Base-by-base conservation (phyloP, 2,113 vertebrate species). In the Nettapus auritus region DNA sequence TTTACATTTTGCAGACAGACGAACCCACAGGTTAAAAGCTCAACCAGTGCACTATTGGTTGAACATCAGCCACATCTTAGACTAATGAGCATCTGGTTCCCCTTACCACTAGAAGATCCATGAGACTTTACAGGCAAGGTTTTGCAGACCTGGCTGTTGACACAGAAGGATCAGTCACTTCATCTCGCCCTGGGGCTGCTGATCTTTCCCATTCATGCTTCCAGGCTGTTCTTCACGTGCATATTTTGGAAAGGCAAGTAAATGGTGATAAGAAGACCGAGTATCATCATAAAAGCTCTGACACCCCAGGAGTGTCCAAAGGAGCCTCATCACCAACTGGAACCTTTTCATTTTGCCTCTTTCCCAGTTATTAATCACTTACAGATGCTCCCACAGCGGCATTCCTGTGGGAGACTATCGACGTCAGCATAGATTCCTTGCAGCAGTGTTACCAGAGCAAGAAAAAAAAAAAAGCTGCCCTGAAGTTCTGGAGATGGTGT, bases 41-140 rank as follows among this genome's bases (percentile, higher is more conserved):
- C 68, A 62, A n/a, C 19, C 56, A 81, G 52, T 0, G 0, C 36
- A 38, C 33, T 73, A 7, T 57, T 94, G 75, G 63, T 56, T 76
- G 92, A 84, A 53, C 29, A 31, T 84, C 20, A 79, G 57, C 62
- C 73, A 90, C 40, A 26, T 68, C 88, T 92, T 81, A 79, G 94
- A 34, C 76, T 95, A 96, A 95, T 57, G 88, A 94, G 38, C 92
- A 92, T 86, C 90, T 96, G 96, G 82, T 93, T 96, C 55, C 57
- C 40, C 57, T 96, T 89, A 94, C 74, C 23, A 17, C 64, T 90
- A 79, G 87, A 91, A 83, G 53, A 82, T 86, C 38, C 57, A 25
- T 68, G 59, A 1, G 0, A 89, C 63, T 95, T 18, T 18, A 4
- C 56, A 89, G 59, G 70, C 50, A 74, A 82, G 71, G 55, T 70